Percentiles rank a stretch among this genome's conserved stretches.
These are phyloP conservation scores for Clarias platycephalus DNA, from an alignment of 2,797 vertebrate species.

Conservation along the genomic window DNA sequence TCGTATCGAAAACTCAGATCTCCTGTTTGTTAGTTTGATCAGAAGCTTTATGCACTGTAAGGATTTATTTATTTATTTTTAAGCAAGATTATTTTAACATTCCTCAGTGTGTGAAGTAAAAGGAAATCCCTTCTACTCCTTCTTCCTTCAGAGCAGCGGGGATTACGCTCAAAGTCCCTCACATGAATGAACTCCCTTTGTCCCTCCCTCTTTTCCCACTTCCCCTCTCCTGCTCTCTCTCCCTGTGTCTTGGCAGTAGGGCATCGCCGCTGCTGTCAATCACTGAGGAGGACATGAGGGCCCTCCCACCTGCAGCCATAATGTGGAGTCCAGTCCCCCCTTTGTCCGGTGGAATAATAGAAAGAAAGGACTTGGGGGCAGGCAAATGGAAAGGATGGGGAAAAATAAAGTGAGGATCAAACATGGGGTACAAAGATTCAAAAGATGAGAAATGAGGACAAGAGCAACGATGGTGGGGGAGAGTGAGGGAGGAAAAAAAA, in stretches of 20 bases:
- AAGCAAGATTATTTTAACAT: background rate
- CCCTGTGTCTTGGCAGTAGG: conserved; percentile 66
- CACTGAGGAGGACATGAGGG: conserved; percentile 54
- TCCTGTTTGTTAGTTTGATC: background rate
- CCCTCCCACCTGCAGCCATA: conserved; percentile 52
- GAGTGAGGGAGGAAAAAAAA: conserved; percentile 48
- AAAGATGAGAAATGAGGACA: conserved; percentile 52
- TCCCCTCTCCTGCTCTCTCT: conserved; percentile 54
- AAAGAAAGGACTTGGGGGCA: background rate
- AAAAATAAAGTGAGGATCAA: conserved; percentile 39
- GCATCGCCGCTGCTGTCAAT: conserved; percentile 73
- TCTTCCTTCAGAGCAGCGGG: conserved; percentile 1
- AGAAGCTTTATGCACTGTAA: background rate
- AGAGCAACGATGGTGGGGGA: conserved; percentile 52
- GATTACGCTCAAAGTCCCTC: conserved; percentile 48
- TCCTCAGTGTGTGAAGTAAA: conserved; percentile 17
- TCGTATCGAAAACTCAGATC: background rate
- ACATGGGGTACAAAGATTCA: conserved; percentile 29
- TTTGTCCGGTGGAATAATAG: conserved; percentile 63
- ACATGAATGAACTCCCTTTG: conserved; percentile 59
- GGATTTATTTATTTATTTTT: background rate
- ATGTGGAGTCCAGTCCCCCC: conserved; percentile 57
- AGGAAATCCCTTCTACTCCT: conserved; percentile 12
- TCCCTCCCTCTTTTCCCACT: conserved; percentile 45
- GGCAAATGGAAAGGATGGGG: background rate